phyloP scores from a whole-genome alignment of 2,888 invertebrate species.

The Lamellibrachia satsuma region DNA sequence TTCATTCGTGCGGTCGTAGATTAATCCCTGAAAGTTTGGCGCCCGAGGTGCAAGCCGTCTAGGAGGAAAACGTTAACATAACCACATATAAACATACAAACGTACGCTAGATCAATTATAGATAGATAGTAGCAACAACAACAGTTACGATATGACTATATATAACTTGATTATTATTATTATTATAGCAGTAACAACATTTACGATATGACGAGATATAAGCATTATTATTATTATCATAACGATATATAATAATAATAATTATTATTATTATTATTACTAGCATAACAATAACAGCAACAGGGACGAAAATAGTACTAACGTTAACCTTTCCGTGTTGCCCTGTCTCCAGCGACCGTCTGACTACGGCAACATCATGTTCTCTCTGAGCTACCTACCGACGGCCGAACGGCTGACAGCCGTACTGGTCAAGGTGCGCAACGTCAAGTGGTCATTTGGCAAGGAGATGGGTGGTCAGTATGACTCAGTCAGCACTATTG shows the following conservation, averaged over 20 bases:
- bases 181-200: constrained; percentile 3
- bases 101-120: too few relatives aligned
- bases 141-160: too few relatives aligned
- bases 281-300: neutral
- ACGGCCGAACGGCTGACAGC: constrained; percentile 83
- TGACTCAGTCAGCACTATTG: neutral
- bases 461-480: constrained; percentile 69
- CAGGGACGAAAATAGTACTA: neutral
- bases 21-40: too few relatives aligned
- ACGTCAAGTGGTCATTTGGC: constrained; percentile 72
- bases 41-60: too few relatives aligned
- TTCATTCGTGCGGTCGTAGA: too few relatives aligned
- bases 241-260: constrained; percentile 18
- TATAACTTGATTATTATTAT: neutral
- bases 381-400: constrained; percentile 82
- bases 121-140: too few relatives aligned
- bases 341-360: constrained; percentile 70
- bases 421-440: constrained; percentile 80
- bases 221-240: neutral
- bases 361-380: constrained; percentile 82
- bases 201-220: neutral
- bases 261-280: neutral
- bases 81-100: too few relatives aligned
- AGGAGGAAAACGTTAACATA: too few relatives aligned
- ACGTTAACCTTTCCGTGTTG: neutral